Conservation (phyloP, 2,113 vertebrate species). For the Erpornis zantholeuca region DNA sequence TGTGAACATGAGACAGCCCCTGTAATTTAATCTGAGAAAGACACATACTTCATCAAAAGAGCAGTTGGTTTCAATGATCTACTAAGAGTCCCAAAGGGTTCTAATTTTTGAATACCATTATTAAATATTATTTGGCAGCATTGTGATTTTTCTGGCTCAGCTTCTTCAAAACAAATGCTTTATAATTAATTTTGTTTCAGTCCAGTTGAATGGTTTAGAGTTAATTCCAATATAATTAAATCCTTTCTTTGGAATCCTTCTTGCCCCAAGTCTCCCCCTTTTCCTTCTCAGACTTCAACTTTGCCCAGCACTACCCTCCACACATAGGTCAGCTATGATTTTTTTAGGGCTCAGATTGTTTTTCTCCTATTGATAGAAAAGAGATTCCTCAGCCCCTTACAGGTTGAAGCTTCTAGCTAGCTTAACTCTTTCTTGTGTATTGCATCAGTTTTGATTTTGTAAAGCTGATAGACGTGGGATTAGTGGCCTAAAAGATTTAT, state of each 20-base stretch:
- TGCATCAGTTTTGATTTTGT: not conserved
- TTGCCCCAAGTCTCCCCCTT: not conserved
- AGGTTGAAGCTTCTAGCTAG: not conserved
- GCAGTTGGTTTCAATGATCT: slow-evolving; percentile 58
- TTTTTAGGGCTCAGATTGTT: not conserved
- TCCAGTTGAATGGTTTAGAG: slow-evolving; percentile 31
- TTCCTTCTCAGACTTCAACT: not conserved
- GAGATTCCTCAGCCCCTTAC: not conserved
- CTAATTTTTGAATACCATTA: slow-evolving; percentile 49
- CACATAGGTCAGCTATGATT: not conserved
- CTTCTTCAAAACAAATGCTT: slow-evolving; percentile 57
- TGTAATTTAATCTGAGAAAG: slow-evolving; percentile 55
- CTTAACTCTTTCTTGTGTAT: not conserved
- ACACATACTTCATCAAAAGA: slow-evolving; percentile 51
- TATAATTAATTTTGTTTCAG: slow-evolving; percentile 56
- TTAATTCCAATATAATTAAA: slow-evolving; percentile 66
- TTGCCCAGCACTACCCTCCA: not conserved
- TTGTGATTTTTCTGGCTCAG: slow-evolving; percentile 65
- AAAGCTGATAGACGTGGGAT: not conserved
- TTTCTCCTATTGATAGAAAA: not conserved
- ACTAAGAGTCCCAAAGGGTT: slow-evolving; percentile 22
- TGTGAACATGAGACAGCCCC: slow-evolving; percentile 24
- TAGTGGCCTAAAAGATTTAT: not conserved
- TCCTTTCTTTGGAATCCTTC: slow-evolving; percentile 31
- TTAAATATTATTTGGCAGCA: slow-evolving; percentile 68